Percentiles rank a stretch among this genome's conserved stretches.
phyloP scores from a whole-genome alignment of 2,888 invertebrate genomes.

The Caenorhabditis japonica region DNA sequence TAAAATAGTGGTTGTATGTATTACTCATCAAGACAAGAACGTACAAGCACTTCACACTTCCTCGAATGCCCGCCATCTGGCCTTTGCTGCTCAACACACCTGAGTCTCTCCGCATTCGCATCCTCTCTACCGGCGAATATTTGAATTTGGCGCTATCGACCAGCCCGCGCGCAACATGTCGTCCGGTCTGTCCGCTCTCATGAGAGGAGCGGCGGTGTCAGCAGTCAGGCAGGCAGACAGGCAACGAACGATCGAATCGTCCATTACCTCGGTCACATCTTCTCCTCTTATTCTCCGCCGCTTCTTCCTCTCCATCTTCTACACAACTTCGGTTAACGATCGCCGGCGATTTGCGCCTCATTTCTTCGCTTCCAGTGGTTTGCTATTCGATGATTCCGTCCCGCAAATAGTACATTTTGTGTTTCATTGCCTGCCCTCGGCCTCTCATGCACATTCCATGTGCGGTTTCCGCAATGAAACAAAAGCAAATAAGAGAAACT shows the following conservation, averaged over 20 bases:
- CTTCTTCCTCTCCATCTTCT: conserved; percentile 19
- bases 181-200: conserved; percentile 44
- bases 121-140: conserved; percentile 32
- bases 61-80: conserved; percentile 21
- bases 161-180: conserved; percentile 40
- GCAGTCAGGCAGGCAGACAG: too few species aligned
- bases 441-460: too few species aligned
- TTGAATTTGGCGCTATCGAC: conserved; percentile 49
- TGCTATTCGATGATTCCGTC: conserved; percentile 13
- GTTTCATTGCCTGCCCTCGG: too few species aligned
- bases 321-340: conserved; percentile 39
- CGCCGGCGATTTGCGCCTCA: conserved; percentile 9
- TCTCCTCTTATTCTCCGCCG: conserved; percentile 19
- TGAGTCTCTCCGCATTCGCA: too few species aligned
- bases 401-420: conserved; percentile 32
- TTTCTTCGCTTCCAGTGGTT: background rate
- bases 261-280: conserved; percentile 10
- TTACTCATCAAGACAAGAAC: conserved; percentile 23
- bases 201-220: conserved; percentile 39
- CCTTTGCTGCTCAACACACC: conserved; percentile 2
- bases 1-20: background rate
- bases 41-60: conserved; percentile 16
- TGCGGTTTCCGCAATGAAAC: too few species aligned
- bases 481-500: too few species aligned
- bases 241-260: conserved; percentile 26